Conservation (phyloP, 2,797 vertebrate genomes). For the Hemibagrus guttatus region DNA sequence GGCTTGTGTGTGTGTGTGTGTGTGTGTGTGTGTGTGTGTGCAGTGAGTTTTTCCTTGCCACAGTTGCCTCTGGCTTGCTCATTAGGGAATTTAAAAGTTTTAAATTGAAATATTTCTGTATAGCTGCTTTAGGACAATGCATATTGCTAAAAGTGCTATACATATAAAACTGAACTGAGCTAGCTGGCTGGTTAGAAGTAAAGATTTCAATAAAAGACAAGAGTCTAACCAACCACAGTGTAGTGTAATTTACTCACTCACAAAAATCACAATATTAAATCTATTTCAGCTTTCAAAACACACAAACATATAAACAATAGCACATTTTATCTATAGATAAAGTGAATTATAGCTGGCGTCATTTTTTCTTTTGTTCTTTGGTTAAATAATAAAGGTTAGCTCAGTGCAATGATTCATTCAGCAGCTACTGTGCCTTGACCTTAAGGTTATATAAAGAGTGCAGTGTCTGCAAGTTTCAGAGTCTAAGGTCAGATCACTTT, state of each 20-base stretch:
- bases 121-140: too few relatives aligned
- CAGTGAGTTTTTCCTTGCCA: too few relatives aligned
- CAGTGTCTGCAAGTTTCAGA: neutral
- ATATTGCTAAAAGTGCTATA: too few relatives aligned
- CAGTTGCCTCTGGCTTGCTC: too few relatives aligned
- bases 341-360: neutral
- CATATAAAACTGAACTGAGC: too few relatives aligned
- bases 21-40: neutral
- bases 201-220: neutral
- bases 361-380: neutral
- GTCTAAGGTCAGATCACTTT: neutral
- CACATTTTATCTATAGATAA: neutral
- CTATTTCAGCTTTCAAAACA: neutral
- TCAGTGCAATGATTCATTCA: neutral
- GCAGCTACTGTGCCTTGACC: neutral
- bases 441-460: neutral
- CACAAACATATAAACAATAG: neutral
- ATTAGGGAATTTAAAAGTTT: too few relatives aligned
- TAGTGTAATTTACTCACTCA: neutral
- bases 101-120: too few relatives aligned
- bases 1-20: neutral
- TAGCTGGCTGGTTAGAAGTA: neutral
- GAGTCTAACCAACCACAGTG: neutral
- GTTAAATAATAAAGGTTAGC: neutral
- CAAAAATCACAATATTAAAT: neutral